phyloP scores from a whole-genome alignment of 2,888 invertebrate species.

The Mechanitis messenoides region DNA sequence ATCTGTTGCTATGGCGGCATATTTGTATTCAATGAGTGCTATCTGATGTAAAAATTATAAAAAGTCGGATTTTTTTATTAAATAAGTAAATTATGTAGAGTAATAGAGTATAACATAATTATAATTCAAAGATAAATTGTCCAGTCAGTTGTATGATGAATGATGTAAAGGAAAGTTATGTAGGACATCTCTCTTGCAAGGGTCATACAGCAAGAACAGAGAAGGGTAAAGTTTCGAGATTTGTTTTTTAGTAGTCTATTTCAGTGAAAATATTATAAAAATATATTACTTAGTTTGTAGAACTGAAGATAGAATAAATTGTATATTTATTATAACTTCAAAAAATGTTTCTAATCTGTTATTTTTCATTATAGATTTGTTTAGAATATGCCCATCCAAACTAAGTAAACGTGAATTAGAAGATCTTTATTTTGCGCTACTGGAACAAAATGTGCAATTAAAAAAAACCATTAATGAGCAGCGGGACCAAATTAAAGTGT shows the following conservation, averaged over 20 bases:
- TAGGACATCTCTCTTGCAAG: slow-evolving; percentile 38
- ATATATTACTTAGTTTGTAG: neutral
- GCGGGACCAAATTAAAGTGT: slow-evolving; percentile 65
- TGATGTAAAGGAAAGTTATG: slow-evolving; percentile 35
- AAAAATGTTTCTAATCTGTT: too few relatives aligned
- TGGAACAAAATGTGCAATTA: slow-evolving; percentile 77
- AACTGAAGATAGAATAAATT: too few relatives aligned
- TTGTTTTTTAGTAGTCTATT: neutral
- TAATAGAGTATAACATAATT: neutral
- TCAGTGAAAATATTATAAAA: neutral
- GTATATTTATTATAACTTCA: too few relatives aligned
- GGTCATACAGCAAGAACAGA: slow-evolving; percentile 33
- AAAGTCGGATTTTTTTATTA: slow-evolving; percentile 19
- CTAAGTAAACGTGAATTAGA: slow-evolving; percentile 79
- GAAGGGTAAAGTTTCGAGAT: slow-evolving; percentile 26
- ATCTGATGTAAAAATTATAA: neutral
- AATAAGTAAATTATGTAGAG: slow-evolving; percentile 5
- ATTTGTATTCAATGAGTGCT: slow-evolving; percentile 34
- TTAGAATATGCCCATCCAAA: slow-evolving; percentile 63
- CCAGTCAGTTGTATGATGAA: slow-evolving; percentile 36
- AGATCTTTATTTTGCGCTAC: slow-evolving; percentile 78
- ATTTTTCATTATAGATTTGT: slow-evolving; percentile 37
- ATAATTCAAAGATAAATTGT: slow-evolving; percentile 8
- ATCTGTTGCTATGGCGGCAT: slow-evolving; percentile 59
- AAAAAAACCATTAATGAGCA: slow-evolving; percentile 79